A percentile compares a stretch with the other conserved stretches of the same genome.
Conservation (phyloP, 1,140 invertebrate species). For the Caerostris extrusa region DNA sequence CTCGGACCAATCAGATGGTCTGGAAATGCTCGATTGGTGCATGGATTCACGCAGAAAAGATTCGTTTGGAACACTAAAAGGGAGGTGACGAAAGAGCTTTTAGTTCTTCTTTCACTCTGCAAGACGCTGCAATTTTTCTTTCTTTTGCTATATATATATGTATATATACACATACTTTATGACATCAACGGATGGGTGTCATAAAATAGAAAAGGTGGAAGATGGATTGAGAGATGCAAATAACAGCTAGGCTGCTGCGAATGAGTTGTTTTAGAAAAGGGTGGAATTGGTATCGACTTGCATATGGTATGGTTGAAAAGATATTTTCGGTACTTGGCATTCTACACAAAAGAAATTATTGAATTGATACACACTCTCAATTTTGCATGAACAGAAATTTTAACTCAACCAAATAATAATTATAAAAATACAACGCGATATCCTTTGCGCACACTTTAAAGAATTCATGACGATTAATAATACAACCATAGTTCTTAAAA, state of each 20-base stretch:
- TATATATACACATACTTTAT: too few relatives aligned
- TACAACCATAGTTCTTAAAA: too few relatives aligned
- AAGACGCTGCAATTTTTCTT: too few relatives aligned
- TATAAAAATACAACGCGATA: too few relatives aligned
- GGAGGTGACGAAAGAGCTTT: slow-evolving; percentile 6
- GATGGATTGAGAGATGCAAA: background rate
- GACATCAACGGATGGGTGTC: background rate
- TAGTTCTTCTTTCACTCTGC: background rate
- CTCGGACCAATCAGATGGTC: slow-evolving; percentile 7
- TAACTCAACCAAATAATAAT: too few relatives aligned
- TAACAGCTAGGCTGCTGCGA: background rate
- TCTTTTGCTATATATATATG: too few relatives aligned
- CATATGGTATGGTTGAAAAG: background rate
- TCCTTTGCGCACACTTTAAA: too few relatives aligned
- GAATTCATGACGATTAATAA: too few relatives aligned
- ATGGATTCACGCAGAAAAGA: slow-evolving; percentile 30
- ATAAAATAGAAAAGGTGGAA: background rate
- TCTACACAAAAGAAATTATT: too few relatives aligned
- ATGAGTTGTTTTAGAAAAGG: background rate
- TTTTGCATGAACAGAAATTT: too few relatives aligned
- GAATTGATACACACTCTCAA: too few relatives aligned
- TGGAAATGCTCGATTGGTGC: slow-evolving; percentile 39
- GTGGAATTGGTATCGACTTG: background rate
- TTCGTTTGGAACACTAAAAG: slow-evolving; percentile 7
- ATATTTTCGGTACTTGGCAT: too few relatives aligned